A percentile compares a stretch with the other conserved stretches of the same genome.
Evolutionary conservation across 30 jellyfish, hydroid and myxozoan species (phyloP).

Genomic region (Clytia hemisphaerica): DNA sequence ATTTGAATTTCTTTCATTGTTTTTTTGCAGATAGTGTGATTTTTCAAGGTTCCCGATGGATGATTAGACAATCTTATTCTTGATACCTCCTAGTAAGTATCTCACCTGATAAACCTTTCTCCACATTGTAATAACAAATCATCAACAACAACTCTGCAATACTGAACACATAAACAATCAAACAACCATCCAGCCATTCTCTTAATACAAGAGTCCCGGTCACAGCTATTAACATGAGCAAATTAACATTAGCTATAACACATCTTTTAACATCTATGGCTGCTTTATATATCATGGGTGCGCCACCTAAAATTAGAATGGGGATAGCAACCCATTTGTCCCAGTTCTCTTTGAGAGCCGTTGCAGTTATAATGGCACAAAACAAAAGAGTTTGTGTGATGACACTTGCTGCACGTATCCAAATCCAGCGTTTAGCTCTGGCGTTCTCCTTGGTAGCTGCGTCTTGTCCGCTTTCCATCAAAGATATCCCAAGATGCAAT

Average conservation of each 20-base stretch:
- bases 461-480: constrained; percentile 54
- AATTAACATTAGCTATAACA: constrained; percentile 43
- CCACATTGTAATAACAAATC: constrained; percentile 48
- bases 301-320: constrained; percentile 42
- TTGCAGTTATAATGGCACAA: constrained; percentile 38
- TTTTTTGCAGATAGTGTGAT: too few species aligned
- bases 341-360: constrained; percentile 1
- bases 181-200: constrained; percentile 67
- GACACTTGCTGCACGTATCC: constrained; percentile 9
- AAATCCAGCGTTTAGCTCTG: constrained; percentile 19
- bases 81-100: too few species aligned
- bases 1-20: too few species aligned
- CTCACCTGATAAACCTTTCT: constrained; percentile 62
- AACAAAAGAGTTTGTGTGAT: constrained; percentile 23
- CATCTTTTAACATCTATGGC: constrained; percentile 43
- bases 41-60: too few species aligned
- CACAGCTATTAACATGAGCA: constrained; percentile 75
- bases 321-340: constrained; percentile 55
- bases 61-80: too few species aligned
- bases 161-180: constrained; percentile 64
- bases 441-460: constrained; percentile 12
- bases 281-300: constrained; percentile 50
- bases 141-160: constrained; percentile 65
- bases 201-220: constrained; percentile 62
- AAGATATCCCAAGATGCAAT: constrained; percentile 68